Percentiles rank a stretch among this genome's conserved stretches.
phyloP scores from a whole-genome alignment of 2,113 vertebrate species.

The Delphinapterus leucas region DNA sequence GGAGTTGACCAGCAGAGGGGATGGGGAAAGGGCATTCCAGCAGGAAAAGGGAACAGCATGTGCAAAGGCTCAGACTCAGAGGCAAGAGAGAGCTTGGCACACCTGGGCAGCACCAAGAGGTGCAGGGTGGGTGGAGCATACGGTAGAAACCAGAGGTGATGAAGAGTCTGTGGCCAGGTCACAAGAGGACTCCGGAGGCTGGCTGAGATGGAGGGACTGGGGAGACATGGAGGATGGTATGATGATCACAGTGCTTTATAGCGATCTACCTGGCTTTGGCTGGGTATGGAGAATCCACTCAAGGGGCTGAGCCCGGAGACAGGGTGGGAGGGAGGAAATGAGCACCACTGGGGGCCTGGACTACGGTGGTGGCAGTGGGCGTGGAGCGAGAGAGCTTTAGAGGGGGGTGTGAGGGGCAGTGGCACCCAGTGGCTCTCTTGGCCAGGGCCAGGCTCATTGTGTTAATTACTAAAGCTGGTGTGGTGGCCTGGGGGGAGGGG shows the following conservation, averaged over 20 bases:
- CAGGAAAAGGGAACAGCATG: background rate
- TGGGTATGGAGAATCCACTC: background rate
- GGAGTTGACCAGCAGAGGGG: background rate
- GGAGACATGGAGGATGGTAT: background rate
- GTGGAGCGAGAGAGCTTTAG: background rate
- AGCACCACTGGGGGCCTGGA: no score
- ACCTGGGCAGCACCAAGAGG: background rate
- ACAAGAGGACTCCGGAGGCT: background rate
- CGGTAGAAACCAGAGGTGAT: rapidly evolving
- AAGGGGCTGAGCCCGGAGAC: background rate
- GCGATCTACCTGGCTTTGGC: background rate
- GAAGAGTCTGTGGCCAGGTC: background rate
- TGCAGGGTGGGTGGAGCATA: background rate
- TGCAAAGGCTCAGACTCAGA: background rate
- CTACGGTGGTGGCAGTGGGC: background rate
- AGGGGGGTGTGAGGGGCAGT: background rate
- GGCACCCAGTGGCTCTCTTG: background rate
- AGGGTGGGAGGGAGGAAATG: background rate
- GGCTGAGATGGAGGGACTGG: background rate
- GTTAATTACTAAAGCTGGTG: background rate
- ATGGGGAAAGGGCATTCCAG: background rate
- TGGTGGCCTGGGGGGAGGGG: background rate
- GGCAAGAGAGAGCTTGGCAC: background rate
- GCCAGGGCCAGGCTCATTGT: background rate
- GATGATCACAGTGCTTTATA: background rate